Evolutionary conservation across 2,888 invertebrate species (phyloP), one percentile per base, ranked within the genome.

Genomic region (Leptopilina syphax): DNA sequence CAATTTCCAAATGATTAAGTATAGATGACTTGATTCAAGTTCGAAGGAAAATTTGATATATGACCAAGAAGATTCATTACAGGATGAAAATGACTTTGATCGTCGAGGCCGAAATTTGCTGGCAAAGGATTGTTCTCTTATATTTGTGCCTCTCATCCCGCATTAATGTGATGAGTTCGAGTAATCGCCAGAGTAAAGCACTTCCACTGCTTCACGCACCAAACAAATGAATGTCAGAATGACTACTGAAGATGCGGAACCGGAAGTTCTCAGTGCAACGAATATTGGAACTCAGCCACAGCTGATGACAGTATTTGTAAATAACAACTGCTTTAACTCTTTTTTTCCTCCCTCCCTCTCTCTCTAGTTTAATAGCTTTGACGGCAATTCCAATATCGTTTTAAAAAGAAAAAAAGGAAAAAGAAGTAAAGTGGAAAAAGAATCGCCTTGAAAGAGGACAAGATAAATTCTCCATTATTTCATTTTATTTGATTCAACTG

Each of bases 51-150:
- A 70, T 70, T 70, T 27, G 54, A 34, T 70, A 3, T 34, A 70
- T 54, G 50, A 13, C n/a, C 2, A 54, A 70, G 27, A 70, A 54
- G 70, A 70, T 70, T 70, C 70, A 70, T 70, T 70, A 70, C 54
- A 50, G 27, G 70, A 27, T 27, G 12, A 54, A 70, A 70, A 54
- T 70, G 54, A 70, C 70, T 70, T 70, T 70, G 70, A 70, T 70
- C 70, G 54, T 54, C 50, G 54, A 50, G 50, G 70, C 70, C 54
- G 54, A 70, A 70, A 70, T 8, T 54, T 70, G 70, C 70, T 70
- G 70, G 70, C 70, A 70, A 70, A 70, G 70, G 70, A 70, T 70
- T 70, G 70, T 70, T 63, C 70, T 70, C 70, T 70, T 34, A 70
- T 54, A 34, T 27, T 70, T 44, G 70, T 27, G 70, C 7, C n/a